Percentiles rank a stretch among this genome's conserved stretches.
Evolutionary conservation across 2,888 invertebrate genomes (phyloP).

Genomic region (Hyposoter dolosus): DNA sequence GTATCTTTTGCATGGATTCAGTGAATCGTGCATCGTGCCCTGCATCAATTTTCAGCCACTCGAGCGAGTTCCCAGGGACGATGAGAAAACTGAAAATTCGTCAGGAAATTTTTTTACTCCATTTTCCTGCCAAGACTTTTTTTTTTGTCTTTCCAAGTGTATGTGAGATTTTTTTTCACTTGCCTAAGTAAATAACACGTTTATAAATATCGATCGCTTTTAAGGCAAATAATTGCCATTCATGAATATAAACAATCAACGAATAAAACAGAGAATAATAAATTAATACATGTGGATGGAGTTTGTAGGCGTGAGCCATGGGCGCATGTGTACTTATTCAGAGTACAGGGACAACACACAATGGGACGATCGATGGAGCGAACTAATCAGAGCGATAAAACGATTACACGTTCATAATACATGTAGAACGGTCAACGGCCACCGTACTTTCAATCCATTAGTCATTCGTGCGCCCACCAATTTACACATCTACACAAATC

Average conservation of each 20-base stretch:
- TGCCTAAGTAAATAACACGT: not conserved
- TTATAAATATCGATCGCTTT: not conserved
- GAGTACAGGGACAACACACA: conserved; percentile 33
- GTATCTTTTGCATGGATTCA: not conserved
- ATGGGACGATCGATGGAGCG: conserved; percentile 62
- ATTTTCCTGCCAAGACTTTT: too few species aligned
- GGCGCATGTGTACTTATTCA: conserved; percentile 14
- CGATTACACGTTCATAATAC: conserved; percentile 67
- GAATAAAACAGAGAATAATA: not conserved
- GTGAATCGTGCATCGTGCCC: not conserved
- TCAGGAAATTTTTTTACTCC: too few species aligned
- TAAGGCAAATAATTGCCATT: too few species aligned
- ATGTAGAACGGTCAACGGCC: conserved; percentile 61
- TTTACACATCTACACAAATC: conserved; percentile 47
- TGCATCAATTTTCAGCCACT: not conserved
- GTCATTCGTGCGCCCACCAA: conserved; percentile 44
- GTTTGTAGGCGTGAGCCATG: not conserved
- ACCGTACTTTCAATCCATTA: conserved; percentile 58
- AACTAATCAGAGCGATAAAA: conserved; percentile 68
- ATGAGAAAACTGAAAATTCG: not conserved
- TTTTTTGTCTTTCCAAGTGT: too few species aligned
- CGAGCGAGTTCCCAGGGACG: not conserved
- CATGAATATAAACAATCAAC: not conserved
- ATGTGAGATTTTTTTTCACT: not conserved
- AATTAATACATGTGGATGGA: not conserved